phyloP scores from a whole-genome alignment of 2,888 invertebrate species.

The Alitta virens region DNA sequence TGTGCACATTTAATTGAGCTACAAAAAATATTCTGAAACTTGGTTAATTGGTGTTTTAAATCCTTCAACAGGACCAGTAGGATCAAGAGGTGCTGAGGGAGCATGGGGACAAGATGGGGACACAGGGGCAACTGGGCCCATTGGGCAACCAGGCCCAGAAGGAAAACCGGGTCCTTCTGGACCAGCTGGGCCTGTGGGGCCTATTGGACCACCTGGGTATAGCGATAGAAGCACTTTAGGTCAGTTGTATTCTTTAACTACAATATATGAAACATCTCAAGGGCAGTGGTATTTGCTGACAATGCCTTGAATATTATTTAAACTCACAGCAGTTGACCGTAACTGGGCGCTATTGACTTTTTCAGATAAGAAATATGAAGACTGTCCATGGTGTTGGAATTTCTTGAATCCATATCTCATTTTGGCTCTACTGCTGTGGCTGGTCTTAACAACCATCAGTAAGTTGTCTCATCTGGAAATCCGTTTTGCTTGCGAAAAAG shows the following conservation, averaged over 20 bases:
- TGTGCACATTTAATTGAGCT: too few relatives aligned
- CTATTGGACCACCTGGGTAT: neutral
- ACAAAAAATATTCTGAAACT: too few relatives aligned
- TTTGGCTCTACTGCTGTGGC: slow-evolving; percentile 12
- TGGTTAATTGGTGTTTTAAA: neutral
- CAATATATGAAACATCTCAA: too few relatives aligned
- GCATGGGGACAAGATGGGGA: neutral
- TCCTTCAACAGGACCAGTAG: slow-evolving; percentile 3
- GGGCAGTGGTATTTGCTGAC: too few relatives aligned
- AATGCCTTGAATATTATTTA: too few relatives aligned
- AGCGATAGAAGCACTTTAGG: neutral
- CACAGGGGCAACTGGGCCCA: neutral
- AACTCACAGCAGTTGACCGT: too few relatives aligned
- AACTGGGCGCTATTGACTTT: neutral
- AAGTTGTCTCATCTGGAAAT: too few relatives aligned
- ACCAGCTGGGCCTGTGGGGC: neutral
- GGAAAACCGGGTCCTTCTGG: slow-evolving; percentile 1
- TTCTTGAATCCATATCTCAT: slow-evolving; percentile 14
- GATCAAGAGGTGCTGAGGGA: neutral
- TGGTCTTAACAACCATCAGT: slow-evolving; percentile 6
- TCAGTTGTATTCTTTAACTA: too few relatives aligned
- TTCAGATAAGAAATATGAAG: neutral
- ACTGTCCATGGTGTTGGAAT: slow-evolving; percentile 1
- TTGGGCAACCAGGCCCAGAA: neutral
- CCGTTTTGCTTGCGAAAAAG: too few relatives aligned